Evolutionary conservation across 2,797 vertebrate genomes (phyloP).

Genomic region (Miichthys miiuy): DNA sequence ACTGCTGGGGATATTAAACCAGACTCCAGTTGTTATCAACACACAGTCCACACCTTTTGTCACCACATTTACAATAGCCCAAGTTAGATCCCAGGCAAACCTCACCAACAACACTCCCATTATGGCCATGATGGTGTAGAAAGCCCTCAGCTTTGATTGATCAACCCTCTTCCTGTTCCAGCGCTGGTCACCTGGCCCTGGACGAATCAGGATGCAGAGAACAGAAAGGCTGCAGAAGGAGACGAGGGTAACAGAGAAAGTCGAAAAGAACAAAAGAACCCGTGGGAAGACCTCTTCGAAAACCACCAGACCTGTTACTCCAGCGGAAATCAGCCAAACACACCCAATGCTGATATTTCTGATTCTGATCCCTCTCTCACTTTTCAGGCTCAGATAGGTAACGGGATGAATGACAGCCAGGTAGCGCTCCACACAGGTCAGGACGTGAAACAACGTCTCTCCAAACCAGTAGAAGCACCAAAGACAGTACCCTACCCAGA

Average conservation of each 20-base stretch:
- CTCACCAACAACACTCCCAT: not conserved
- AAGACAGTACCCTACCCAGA: fast-evolving
- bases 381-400: constrained; percentile 35
- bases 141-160: constrained; percentile 33
- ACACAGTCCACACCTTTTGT: fast-evolving
- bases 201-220: constrained; percentile 33
- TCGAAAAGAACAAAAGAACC: fast-evolving
- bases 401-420: constrained; percentile 45
- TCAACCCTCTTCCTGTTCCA: not conserved
- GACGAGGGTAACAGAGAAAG: fast-evolving
- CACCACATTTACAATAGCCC: fast-evolving
- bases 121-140: constrained; percentile 28
- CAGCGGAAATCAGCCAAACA: constrained; percentile 31
- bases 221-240: constrained; percentile 42
- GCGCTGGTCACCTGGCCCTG: constrained; percentile 33
- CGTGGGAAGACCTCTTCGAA: fast-evolving
- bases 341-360: constrained; percentile 31
- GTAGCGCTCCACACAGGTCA: constrained; percentile 48
- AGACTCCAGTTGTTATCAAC: fast-evolving
- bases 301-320: fast-evolving
- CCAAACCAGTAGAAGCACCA: not conserved
- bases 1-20: constrained; percentile 10
- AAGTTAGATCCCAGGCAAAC: fast-evolving
- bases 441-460: not conserved
- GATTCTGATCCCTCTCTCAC: constrained; percentile 13